phyloP scores from a whole-genome alignment of 2,888 invertebrate species.

The Vesta saturnalis region DNA sequence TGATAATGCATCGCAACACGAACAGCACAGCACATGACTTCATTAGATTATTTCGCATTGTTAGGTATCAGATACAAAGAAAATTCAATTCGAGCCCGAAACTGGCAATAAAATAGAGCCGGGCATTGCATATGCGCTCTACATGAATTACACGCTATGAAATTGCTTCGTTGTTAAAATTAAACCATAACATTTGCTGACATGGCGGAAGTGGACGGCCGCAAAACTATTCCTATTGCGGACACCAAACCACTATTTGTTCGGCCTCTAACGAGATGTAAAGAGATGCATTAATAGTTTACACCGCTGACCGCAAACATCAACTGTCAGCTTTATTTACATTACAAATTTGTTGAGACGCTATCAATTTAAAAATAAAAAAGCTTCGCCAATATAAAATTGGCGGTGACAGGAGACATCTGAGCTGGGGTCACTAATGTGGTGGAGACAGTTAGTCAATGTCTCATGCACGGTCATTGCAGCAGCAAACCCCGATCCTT shows the following conservation, averaged over 20 bases:
- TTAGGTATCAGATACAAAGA: no score
- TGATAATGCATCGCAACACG: no score
- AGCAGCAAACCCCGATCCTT: slow-evolving; percentile 41
- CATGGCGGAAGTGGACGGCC: slow-evolving; percentile 51
- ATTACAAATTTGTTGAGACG: not conserved
- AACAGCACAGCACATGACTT: no score
- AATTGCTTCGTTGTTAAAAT: slow-evolving; percentile 18
- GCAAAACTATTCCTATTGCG: slow-evolving; percentile 51
- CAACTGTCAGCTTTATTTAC: not conserved
- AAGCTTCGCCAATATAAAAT: slow-evolving; percentile 24
- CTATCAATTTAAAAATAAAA: not conserved
- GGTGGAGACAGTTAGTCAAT: slow-evolving; percentile 47
- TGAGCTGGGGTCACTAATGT: slow-evolving; percentile 42
- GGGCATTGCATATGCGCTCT: not conserved
- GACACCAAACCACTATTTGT: slow-evolving; percentile 35
- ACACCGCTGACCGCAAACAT: not conserved
- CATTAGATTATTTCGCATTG: no score
- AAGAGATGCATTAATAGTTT: not conserved
- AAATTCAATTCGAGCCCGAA: no score
- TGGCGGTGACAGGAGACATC: slow-evolving; percentile 43
- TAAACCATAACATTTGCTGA: slow-evolving; percentile 42
- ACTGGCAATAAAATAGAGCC: no score
- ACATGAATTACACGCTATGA: not conserved
- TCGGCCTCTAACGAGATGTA: not conserved
- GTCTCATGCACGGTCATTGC: slow-evolving; percentile 43